Percentiles rank a stretch among this genome's conserved stretches.
phyloP scores from a whole-genome alignment of 2,888 invertebrate genomes.

The Harpalus rufipes region DNA sequence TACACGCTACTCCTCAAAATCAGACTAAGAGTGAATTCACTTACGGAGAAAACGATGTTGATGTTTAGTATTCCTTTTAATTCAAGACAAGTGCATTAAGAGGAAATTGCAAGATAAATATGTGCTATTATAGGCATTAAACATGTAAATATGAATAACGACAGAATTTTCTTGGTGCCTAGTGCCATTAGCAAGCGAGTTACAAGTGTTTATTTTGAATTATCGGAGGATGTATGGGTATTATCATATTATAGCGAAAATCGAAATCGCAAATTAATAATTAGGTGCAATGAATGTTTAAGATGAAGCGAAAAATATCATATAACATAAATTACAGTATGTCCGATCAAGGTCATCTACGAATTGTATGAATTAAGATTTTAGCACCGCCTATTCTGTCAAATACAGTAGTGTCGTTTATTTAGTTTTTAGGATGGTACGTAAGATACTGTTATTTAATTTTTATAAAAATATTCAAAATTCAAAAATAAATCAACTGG shows the following conservation, averaged over 20 bases:
- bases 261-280: neutral
- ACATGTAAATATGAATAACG: slow-evolving; percentile 42
- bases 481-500: no score
- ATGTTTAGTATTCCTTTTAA: slow-evolving; percentile 19
- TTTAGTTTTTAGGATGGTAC: no score
- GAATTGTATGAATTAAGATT: no score
- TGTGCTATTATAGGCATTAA: slow-evolving; percentile 27
- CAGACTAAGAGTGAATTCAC: slow-evolving; percentile 29
- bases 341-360: no score
- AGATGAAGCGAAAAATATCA: no score
- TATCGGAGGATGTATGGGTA: slow-evolving; percentile 26
- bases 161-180: neutral
- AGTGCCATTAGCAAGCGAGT: neutral
- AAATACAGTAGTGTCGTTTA: no score
- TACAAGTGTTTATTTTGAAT: slow-evolving; percentile 21
- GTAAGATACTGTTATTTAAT: no score
- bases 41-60: slow-evolving; percentile 43
- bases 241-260: slow-evolving; percentile 10
- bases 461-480: no score
- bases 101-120: slow-evolving; percentile 41
- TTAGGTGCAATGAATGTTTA: neutral
- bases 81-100: slow-evolving; percentile 17
- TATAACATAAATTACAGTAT: no score
- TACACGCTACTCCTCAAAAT: slow-evolving; percentile 57
- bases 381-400: no score